A percentile compares a stretch with the other conserved stretches of the same genome.
Conservation (phyloP, 2,797 vertebrate species). For the Cirrhinus mrigala region DNA sequence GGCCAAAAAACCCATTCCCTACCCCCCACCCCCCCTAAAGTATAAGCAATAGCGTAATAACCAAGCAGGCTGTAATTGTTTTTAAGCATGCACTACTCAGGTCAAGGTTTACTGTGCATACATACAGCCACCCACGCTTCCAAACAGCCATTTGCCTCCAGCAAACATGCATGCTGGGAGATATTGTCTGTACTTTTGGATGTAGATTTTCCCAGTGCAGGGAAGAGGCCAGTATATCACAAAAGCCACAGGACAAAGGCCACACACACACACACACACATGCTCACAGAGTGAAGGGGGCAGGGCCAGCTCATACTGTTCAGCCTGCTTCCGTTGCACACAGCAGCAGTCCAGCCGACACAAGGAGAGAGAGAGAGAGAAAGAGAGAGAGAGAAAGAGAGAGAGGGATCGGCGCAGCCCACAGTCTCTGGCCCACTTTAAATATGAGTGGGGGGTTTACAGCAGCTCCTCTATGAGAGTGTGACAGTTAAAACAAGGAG, state of each 20-base stretch:
- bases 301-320: slow-evolving; percentile 56
- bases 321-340: slow-evolving; percentile 49
- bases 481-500: slow-evolving; percentile 54
- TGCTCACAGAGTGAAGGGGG: slow-evolving; percentile 58
- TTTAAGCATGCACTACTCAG: not conserved
- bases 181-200: slow-evolving; percentile 53
- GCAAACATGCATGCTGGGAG: slow-evolving; percentile 35
- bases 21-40: no score
- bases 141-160: not conserved
- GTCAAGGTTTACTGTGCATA: not conserved
- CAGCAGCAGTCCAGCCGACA: slow-evolving; percentile 40
- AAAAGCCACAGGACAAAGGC: slow-evolving; percentile 62
- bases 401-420: slow-evolving; percentile 42
- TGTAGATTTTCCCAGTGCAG: slow-evolving; percentile 62
- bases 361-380: slow-evolving; percentile 23
- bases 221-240: slow-evolving; percentile 66
- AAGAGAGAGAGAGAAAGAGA: slow-evolving; percentile 36
- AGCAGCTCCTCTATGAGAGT: slow-evolving; percentile 29
- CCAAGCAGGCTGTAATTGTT: slow-evolving; percentile 1
- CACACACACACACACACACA: slow-evolving; percentile 45
- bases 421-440: slow-evolving; percentile 52
- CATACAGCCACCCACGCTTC: slow-evolving; percentile 10
- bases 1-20: not conserved
- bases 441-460: slow-evolving; percentile 45
- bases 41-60: not conserved